Conservation (phyloP, 2,888 invertebrate genomes). For the Synergus umbraculus region DNA sequence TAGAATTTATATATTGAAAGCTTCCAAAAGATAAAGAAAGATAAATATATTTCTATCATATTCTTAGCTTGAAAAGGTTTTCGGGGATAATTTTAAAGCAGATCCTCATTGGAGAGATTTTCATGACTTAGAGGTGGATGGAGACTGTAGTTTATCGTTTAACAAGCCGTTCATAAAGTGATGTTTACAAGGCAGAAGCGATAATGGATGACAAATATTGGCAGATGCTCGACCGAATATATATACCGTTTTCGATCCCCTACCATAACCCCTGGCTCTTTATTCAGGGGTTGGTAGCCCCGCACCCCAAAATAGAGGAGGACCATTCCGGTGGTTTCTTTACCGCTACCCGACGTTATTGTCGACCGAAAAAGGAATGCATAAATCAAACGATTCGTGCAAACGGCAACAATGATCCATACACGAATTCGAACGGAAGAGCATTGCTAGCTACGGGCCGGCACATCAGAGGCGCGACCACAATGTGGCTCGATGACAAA, state of each 20-base stretch:
- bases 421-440: constrained; percentile 36
- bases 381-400: constrained; percentile 73
- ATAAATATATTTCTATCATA: no score
- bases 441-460: constrained; percentile 25
- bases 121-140: not conserved
- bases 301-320: constrained; percentile 64
- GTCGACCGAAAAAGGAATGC: constrained; percentile 67
- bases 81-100: not conserved
- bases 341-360: constrained; percentile 60
- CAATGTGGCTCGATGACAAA: constrained; percentile 76
- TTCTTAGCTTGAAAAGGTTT: no score
- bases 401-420: constrained; percentile 68
- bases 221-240: constrained; percentile 72
- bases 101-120: not conserved
- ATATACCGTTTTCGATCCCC: constrained; percentile 46
- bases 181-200: constrained; percentile 69
- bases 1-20: no score
- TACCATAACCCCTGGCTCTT: constrained; percentile 53
- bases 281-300: constrained; percentile 51
- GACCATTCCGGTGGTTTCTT: constrained; percentile 61
- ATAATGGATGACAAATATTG: constrained; percentile 77
- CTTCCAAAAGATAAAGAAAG: no score
- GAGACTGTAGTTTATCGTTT: constrained; percentile 46
- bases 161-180: constrained; percentile 69
- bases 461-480: constrained; percentile 74